phyloP scores from a whole-genome alignment of 2,113 vertebrate genomes.

The Siniperca knerii region DNA sequence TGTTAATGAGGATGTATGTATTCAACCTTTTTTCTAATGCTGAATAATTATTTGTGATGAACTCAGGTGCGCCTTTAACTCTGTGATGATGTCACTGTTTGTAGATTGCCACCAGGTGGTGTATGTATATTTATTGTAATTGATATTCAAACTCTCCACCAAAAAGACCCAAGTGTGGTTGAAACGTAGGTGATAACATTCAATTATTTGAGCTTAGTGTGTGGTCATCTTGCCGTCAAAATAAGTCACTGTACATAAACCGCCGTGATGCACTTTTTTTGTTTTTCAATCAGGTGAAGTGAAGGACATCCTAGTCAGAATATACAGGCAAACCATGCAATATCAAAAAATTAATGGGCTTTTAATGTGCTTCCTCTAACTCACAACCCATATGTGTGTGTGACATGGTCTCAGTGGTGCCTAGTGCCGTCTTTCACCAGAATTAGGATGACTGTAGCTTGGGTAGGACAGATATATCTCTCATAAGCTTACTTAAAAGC shows the following conservation, averaged over 20 bases:
- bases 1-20: too few species aligned
- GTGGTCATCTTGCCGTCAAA: not conserved
- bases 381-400: not conserved
- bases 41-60: not conserved
- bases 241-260: not conserved
- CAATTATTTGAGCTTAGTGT: not conserved
- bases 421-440: not conserved
- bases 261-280: not conserved
- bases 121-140: not conserved
- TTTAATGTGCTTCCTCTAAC: not conserved
- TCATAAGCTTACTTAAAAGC: not conserved
- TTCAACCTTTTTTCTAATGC: too few species aligned
- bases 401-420: not conserved
- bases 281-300: conserved; percentile 10
- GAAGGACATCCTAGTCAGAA: not conserved
- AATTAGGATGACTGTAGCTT: not conserved
- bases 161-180: not conserved
- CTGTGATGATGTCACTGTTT: not conserved
- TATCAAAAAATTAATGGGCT: not conserved
- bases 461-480: not conserved
- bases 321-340: not conserved
- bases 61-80: not conserved
- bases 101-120: not conserved
- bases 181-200: not conserved
- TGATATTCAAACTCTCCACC: not conserved